phyloP scores from a whole-genome alignment of 1,140 invertebrate genomes.

The Littorina saxatilis region DNA sequence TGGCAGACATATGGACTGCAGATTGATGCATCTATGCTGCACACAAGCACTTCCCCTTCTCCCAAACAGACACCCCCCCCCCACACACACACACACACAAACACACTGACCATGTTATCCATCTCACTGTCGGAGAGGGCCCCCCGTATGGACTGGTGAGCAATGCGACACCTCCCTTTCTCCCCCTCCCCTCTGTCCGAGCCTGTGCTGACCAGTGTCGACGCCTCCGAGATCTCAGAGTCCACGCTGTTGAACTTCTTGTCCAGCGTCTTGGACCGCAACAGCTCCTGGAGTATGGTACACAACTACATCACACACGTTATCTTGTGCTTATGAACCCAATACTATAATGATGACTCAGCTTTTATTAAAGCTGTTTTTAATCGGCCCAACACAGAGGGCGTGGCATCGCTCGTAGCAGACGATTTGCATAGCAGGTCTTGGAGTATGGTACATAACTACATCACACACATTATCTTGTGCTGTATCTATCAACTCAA shows the following conservation, averaged over 20 bases:
- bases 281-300: conserved; percentile 57
- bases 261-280: conserved; percentile 84
- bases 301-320: background rate
- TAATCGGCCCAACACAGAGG: background rate
- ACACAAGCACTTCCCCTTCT: too few relatives aligned
- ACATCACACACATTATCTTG: too few relatives aligned
- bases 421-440: too few relatives aligned
- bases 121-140: conserved; percentile 96
- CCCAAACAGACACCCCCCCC: too few relatives aligned
- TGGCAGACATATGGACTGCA: background rate
- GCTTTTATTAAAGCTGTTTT: too few relatives aligned
- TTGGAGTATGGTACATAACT: too few relatives aligned
- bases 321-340: too few relatives aligned
- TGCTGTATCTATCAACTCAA: background rate
- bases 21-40: too few relatives aligned
- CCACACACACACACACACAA: conserved; percentile 7
- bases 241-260: conserved; percentile 92
- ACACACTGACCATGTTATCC: conserved; percentile 83
- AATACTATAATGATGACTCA: background rate
- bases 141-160: conserved; percentile 84
- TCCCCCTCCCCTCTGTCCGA: conserved; percentile 62
- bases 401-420: background rate
- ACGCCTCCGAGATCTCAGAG: conserved; percentile 86
- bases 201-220: conserved; percentile 65
- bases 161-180: conserved; percentile 74